Base-by-base conservation (phyloP, 1,140 invertebrate genomes). In the Drosophila suzukii region DNA sequence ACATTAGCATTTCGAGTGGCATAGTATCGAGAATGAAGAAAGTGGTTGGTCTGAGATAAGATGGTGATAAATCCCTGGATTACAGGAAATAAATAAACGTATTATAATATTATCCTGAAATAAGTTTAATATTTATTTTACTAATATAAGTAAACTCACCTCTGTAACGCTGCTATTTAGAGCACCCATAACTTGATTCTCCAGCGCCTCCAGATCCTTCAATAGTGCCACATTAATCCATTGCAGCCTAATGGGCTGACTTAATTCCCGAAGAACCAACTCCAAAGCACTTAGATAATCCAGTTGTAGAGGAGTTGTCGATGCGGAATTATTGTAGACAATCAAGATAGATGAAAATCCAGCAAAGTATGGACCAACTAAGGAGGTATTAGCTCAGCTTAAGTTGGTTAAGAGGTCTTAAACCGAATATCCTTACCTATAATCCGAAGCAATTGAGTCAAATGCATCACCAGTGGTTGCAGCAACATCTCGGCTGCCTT, bases 1-100 rank as follows among this genome's bases (percentile, higher is more conserved):
- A 91, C 72, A 43, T 80, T 75, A 13, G 90, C 76, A 36, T 91
- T 85, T 1, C 90, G 86, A 13, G 90, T 91, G 50, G 90, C 90
- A 79, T 60, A 91, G 44, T 91, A 91, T 12, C 90, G 86, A 7
- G 86, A 81, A 32, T 89, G 86, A 0, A 91, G 41, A 32, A 91
- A 91, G 12, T 36, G 27, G 17, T 71, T 41, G 0, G 86, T 90
- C 30, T 89, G 44, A 13, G 78, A 55, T 51, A 91, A 72, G 3
- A 91, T 62, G 12, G 89, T 89, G 1, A 91, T 86, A n/a, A 91
- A 91, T 5, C 89, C 89, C 89, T 91, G 10, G 12, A 24, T 30
- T 13, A 59, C 0, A 7, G 12, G 0, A 5, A 6, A 12, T 2
- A 10, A 11, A 30, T 13, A 32, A 4, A 11, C 4, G 7, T 6